A percentile compares a stretch with the other conserved stretches of the same genome.
Evolutionary conservation across 2,888 invertebrate species (phyloP).

Genomic region (Dilophus febrilis): DNA sequence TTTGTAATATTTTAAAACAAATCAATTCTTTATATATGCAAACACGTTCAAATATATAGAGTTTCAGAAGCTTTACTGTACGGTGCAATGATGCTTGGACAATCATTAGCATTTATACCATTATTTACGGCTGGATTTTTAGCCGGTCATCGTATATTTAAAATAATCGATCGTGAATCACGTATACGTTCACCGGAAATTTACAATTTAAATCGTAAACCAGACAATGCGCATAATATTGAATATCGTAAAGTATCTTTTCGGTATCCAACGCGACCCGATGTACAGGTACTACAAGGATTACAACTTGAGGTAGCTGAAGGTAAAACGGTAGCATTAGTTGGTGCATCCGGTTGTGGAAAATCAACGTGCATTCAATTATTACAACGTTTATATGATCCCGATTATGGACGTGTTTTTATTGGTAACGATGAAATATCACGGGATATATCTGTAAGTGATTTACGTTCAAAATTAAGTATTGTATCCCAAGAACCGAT

Average conservation of each 20-base stretch:
- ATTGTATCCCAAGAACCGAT: conserved; percentile 77
- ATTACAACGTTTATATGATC: conserved; percentile 64
- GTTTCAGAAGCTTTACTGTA: conserved; percentile 62
- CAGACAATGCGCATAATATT: conserved; percentile 28
- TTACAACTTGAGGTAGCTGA: conserved; percentile 46
- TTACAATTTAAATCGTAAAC: conserved; percentile 11
- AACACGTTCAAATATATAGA: conserved; percentile 24
- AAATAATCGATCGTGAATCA: conserved; percentile 42
- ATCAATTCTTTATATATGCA: conserved; percentile 10
- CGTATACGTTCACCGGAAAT: conserved; percentile 33
- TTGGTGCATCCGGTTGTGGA: conserved; percentile 57
- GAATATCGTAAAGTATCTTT: conserved; percentile 53
- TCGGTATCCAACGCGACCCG: conserved; percentile 65
- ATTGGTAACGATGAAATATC: conserved; percentile 40
- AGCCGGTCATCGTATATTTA: conserved; percentile 51
- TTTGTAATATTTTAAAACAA: not conserved
- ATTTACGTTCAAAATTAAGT: conserved; percentile 56
- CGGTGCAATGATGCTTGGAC: conserved; percentile 65
- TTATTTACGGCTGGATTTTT: conserved; percentile 57
- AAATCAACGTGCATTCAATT: conserved; percentile 69
- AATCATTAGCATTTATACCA: conserved; percentile 59
- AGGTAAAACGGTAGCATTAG: conserved; percentile 56
- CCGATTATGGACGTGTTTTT: conserved; percentile 45
- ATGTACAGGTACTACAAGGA: conserved; percentile 54
- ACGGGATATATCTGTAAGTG: conserved; percentile 42